These are phyloP conservation scores for Leptopilina clavipes DNA, from an alignment of 1,140 invertebrate species.

Conservation along the genomic window DNA sequence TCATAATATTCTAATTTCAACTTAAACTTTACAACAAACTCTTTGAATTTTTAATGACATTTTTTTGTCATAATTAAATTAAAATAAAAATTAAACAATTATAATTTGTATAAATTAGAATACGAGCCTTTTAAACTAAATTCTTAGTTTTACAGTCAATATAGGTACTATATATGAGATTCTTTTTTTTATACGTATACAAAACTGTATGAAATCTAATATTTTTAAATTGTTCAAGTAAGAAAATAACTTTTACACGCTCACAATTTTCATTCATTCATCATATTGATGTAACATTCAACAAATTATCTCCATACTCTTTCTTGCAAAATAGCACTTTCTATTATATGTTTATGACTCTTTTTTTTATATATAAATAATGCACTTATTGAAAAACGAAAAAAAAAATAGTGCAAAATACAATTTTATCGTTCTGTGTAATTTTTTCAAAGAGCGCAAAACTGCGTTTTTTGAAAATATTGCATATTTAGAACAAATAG, in stretches of 20 bases:
- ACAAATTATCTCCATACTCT: background rate
- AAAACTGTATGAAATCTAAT: conserved; percentile 20
- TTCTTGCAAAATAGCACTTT: background rate
- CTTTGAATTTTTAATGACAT: too few species aligned
- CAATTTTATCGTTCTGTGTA: background rate
- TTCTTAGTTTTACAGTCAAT: background rate
- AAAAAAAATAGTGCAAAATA: background rate
- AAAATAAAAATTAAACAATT: background rate
- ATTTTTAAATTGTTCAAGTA: background rate
- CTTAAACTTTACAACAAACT: too few species aligned
- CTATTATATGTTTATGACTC: background rate
- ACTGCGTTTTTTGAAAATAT: background rate
- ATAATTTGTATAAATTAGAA: background rate
- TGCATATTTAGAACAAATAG: background rate
- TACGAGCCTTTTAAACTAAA: background rate
- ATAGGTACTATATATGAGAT: background rate
- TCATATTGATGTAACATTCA: background rate
- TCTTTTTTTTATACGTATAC: background rate
- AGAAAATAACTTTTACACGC: background rate
- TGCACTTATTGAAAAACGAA: background rate
- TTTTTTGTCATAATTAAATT: too few species aligned
- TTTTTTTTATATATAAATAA: background rate
- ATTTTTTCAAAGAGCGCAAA: too few species aligned
- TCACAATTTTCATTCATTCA: conserved; percentile 13
- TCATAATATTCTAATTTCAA: background rate